These are phyloP conservation scores for Cryptophagus acutangulus DNA, from an alignment of 2,888 invertebrate species.

Conservation along the genomic window DNA sequence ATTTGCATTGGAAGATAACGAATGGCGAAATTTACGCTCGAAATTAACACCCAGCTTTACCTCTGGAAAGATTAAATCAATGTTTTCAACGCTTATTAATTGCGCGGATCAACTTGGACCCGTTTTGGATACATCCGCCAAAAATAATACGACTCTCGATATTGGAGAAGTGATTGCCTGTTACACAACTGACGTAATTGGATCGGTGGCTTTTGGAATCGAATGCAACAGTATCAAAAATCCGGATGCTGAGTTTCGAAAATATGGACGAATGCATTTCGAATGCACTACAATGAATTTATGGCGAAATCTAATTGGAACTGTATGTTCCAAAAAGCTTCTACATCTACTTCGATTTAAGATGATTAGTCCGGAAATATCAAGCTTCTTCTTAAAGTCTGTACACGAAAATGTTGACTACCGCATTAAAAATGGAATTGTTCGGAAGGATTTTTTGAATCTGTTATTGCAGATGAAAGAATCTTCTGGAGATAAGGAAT, in stretches of 20 bases:
- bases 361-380: too few species aligned
- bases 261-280: too few species aligned
- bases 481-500: too few species aligned
- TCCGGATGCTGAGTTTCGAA: too few species aligned
- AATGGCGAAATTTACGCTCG: conserved; percentile 45
- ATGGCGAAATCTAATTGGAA: too few species aligned
- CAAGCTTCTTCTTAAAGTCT: conserved; percentile 28
- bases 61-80: conserved; percentile 37
- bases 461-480: conserved; percentile 43
- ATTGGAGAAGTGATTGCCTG: conserved; percentile 45
- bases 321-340: too few species aligned
- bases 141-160: conserved; percentile 32
- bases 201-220: conserved; percentile 55
- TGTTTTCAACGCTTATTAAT: conserved; percentile 34
- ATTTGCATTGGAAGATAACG: conserved; percentile 35
- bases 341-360: too few species aligned
- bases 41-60: conserved; percentile 40
- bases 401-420: conserved; percentile 43
- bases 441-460: conserved; percentile 51
- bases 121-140: conserved; percentile 17
- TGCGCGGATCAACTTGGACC: conserved; percentile 19
- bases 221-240: too few species aligned
- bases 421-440: conserved; percentile 38
- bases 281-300: too few species aligned
- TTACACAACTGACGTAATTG: conserved; percentile 52